These are phyloP conservation scores for Actinostola sp. DNA, from an alignment of 92 coral and sea anemone species.

Conservation along the genomic window DNA sequence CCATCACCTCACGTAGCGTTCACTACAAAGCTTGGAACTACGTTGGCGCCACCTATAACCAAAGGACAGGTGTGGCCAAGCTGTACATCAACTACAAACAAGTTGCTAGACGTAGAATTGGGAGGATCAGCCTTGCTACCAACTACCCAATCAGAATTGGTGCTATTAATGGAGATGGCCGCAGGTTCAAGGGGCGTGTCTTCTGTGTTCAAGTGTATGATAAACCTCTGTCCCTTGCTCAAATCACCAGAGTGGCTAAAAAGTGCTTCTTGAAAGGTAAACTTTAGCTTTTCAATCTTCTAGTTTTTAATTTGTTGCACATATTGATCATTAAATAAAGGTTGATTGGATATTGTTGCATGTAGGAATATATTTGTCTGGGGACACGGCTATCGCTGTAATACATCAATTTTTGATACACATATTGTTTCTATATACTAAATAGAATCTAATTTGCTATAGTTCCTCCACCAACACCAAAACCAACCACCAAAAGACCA, in stretches of 20 bases:
- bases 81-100: slow-evolving; percentile 54
- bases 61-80: slow-evolving; percentile 56
- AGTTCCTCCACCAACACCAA: slow-evolving; percentile 28
- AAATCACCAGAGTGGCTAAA: slow-evolving; percentile 49
- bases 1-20: slow-evolving; percentile 38
- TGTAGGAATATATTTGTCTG: too few species aligned
- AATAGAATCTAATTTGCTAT: slow-evolving; percentile 1
- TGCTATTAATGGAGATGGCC: slow-evolving; percentile 50
- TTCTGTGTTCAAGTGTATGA: slow-evolving; percentile 74
- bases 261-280: slow-evolving; percentile 66
- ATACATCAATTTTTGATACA: too few species aligned
- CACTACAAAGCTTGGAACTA: slow-evolving; percentile 68
- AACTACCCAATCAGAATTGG: slow-evolving; percentile 68
- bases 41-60: slow-evolving; percentile 70
- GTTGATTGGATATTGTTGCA: too few species aligned
- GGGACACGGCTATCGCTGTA: too few species aligned
- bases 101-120: slow-evolving; percentile 50
- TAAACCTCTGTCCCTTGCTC: slow-evolving; percentile 31
- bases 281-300: neutral
- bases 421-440: neutral
- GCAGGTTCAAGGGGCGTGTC: slow-evolving; percentile 59
- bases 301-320: too few species aligned
- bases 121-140: slow-evolving; percentile 58
- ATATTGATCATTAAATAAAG: too few species aligned
- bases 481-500: slow-evolving; percentile 46